Evolutionary conservation across 2,888 invertebrate genomes (phyloP).

Genomic region (Eupithecia tripunctaria): DNA sequence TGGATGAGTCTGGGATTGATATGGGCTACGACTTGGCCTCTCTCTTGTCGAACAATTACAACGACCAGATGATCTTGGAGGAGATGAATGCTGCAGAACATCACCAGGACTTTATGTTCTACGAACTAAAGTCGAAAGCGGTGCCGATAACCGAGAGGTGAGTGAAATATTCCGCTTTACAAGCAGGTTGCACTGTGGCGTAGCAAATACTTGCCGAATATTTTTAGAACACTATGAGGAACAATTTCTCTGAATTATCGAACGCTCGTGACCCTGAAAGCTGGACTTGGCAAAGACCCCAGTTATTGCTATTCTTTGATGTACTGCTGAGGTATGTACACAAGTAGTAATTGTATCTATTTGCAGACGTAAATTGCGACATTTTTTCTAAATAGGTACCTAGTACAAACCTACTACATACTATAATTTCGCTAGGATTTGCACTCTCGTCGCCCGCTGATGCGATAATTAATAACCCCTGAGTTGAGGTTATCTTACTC

Average conservation of each 20-base stretch:
- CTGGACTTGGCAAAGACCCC: constrained; percentile 80
- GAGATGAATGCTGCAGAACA: constrained; percentile 83
- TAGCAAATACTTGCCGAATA: constrained; percentile 63
- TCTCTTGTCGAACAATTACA: constrained; percentile 82
- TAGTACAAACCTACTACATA: no score
- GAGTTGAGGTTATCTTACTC: not conserved
- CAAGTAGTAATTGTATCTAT: constrained; percentile 2
- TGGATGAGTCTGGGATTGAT: constrained; percentile 87
- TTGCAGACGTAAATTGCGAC: not conserved
- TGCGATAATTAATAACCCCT: not conserved
- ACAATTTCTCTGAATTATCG: constrained; percentile 75
- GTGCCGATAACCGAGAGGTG: constrained; percentile 85
- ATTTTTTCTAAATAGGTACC: constrained; percentile 5
- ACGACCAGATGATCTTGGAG: constrained; percentile 81
- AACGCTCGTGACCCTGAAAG: constrained; percentile 75
- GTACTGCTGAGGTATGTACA: constrained; percentile 24
- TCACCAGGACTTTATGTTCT: constrained; percentile 86
- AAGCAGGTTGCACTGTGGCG: constrained; percentile 45
- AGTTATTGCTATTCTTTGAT: constrained; percentile 67
- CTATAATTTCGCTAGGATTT: not conserved
- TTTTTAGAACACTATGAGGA: constrained; percentile 79
- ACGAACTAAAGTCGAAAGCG: constrained; percentile 86
- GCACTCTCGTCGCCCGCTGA: not conserved
- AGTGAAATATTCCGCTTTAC: constrained; percentile 56
- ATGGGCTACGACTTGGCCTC: constrained; percentile 87